Conservation (phyloP, 1,140 invertebrate genomes). For the Hermatobates lingyangjiaoensis region DNA sequence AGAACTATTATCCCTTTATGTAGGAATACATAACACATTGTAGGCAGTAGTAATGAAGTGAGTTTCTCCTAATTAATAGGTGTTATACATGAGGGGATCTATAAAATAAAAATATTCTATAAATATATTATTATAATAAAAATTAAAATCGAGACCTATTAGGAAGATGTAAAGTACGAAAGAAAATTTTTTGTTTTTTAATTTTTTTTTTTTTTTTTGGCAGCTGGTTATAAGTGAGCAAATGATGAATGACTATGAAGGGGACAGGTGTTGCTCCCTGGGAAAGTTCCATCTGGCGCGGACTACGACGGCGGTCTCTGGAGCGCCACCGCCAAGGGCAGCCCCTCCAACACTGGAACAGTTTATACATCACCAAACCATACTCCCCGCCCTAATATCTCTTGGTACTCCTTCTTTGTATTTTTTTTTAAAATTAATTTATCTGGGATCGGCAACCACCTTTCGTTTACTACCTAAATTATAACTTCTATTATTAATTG, state of each 20-base stretch:
- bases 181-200: not conserved
- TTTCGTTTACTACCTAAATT: too few species aligned
- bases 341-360: constrained; percentile 4
- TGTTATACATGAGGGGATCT: not conserved
- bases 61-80: too few species aligned
- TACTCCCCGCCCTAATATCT: not conserved
- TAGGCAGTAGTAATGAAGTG: not conserved
- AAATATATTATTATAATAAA: constrained; percentile 5
- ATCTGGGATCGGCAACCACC: too few species aligned
- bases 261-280: constrained; percentile 14
- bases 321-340: constrained; percentile 12
- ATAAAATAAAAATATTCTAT: constrained; percentile 1
- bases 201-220: constrained; percentile 6
- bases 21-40: too few species aligned
- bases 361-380: not conserved
- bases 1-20: too few species aligned
- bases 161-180: constrained; percentile 8
- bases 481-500: too few species aligned
- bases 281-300: constrained; percentile 20
- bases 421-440: too few species aligned
- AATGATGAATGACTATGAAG: constrained; percentile 8
- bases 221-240: constrained; percentile 8
- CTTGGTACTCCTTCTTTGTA: too few species aligned
- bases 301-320: constrained; percentile 10
- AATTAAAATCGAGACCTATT: constrained; percentile 11